phyloP scores from a whole-genome alignment of 2,113 vertebrate genomes.

The Manacus vitellinus region DNA sequence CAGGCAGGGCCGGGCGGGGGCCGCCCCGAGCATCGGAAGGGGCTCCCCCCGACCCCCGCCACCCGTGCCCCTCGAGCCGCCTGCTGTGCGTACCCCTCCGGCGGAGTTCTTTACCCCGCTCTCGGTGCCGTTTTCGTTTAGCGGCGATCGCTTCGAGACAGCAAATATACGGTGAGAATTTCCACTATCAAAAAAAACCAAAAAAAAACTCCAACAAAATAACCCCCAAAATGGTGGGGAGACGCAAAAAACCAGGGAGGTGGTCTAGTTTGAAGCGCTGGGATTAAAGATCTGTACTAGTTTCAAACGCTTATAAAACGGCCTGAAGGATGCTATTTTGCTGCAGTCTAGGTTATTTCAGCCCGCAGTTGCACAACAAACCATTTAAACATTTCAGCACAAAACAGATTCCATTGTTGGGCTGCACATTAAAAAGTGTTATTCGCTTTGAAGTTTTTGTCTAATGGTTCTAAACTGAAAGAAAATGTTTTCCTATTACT shows the following conservation, averaged over 20 bases:
- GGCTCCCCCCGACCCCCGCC: no score
- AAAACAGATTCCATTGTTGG: slow-evolving; percentile 81
- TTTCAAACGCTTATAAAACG: slow-evolving; percentile 3
- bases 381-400: slow-evolving; percentile 79
- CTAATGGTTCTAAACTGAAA: slow-evolving; percentile 96
- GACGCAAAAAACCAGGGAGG: background rate
- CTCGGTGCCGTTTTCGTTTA: background rate
- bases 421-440: slow-evolving; percentile 86
- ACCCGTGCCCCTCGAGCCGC: background rate
- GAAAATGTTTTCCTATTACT: slow-evolving; percentile 99
- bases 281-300: slow-evolving; percentile 14
- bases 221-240: no score
- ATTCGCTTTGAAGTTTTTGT: slow-evolving; percentile 93
- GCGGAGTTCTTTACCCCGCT: background rate
- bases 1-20: background rate
- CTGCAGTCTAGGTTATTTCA: slow-evolving; percentile 63
- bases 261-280: background rate
- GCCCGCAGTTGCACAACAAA: slow-evolving; percentile 77
- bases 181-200: background rate
- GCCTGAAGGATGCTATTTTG: slow-evolving; percentile 41
- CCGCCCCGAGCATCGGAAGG: background rate
- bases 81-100: background rate
- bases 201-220: no score
- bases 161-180: background rate
- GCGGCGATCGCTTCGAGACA: background rate